Evolutionary conservation across 2,797 vertebrate species (phyloP), one percentile per base, ranked within the genome.

Genomic region (Xiphophorus birchmanni): DNA sequence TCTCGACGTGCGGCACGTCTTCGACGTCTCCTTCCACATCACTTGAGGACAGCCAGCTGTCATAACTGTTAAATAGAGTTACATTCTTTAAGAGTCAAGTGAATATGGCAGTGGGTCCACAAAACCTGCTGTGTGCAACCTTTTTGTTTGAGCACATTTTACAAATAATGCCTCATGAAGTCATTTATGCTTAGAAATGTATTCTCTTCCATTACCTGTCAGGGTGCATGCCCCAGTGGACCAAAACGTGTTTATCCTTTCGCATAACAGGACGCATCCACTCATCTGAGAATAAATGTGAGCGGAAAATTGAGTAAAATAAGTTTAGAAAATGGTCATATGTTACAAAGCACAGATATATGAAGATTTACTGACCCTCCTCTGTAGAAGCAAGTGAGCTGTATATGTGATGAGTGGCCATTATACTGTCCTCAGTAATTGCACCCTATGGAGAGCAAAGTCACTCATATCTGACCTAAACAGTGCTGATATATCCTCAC

Each of bases 221-320:
- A 69, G 98, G 98, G 83, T 97, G 96, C 91, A 96, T 97, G 17
- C 98, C 97, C 98, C 98, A 99, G 7, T 99, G 98, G 0, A 99
- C 97, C 88, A 99, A 93, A 81, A 99, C 93, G 80, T 98, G 97
- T 86, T 97, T 98, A 87, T 98, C 98, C 84, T 97, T 97, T 76
- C 92, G 97, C 96, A 97, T 95, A 75, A 99, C 96, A 0, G 97
- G 98, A 88, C 98, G 96, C 94, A 99, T 83, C 98, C 98, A 99
- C 58, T 99, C 98, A 86, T 98, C 98, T 99, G 88, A 90, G 95
- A 87, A 76, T 8, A 76, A 17, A 60, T 8, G 32, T 73, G 23
- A 29, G 50, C 2, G 75, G 17, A 50, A 48, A 60, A 78, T 13
- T 1, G 1, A 76, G 32, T 54, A 2, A 67, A 54, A 37, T 67